phyloP scores from a whole-genome alignment of 2,888 invertebrate genomes.

The Colostygia pectinataria region DNA sequence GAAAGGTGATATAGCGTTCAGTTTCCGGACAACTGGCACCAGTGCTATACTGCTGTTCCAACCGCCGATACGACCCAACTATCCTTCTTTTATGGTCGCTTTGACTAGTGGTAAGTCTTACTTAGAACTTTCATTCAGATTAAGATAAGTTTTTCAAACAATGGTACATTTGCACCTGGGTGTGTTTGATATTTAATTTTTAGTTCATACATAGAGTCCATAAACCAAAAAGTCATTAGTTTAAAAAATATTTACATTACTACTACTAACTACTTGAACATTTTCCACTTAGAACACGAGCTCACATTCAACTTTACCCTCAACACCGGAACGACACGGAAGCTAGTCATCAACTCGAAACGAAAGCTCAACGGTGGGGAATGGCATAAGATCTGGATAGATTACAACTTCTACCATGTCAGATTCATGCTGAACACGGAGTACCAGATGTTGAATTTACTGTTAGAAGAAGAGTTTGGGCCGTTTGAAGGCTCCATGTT shows the following conservation, averaged over 20 bases:
- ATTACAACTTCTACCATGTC: constrained; percentile 96
- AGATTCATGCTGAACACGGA: constrained; percentile 96
- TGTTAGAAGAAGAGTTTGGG: constrained; percentile 94
- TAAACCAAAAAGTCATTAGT: no score
- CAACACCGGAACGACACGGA: constrained; percentile 91
- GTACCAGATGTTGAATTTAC: constrained; percentile 92
- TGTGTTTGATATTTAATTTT: no score
- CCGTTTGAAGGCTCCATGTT: constrained; percentile 97
- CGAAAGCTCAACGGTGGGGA: constrained; percentile 94
- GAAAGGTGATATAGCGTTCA: constrained; percentile 95
- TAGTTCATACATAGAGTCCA: no score
- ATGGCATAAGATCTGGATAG: constrained; percentile 98
- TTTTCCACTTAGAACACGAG: constrained; percentile 85
- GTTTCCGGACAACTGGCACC: constrained; percentile 95
- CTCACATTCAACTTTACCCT: constrained; percentile 95
- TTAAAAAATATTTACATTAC: no score
- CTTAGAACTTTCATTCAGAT: no score
- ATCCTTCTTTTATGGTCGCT: constrained; percentile 96
- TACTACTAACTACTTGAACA: no score
- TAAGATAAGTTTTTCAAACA: no score
- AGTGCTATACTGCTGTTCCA: constrained; percentile 95
- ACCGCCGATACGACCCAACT: constrained; percentile 93
- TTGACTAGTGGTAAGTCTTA: constrained; percentile 88
- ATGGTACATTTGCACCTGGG: no score
- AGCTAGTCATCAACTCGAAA: constrained; percentile 91